phyloP scores from a whole-genome alignment of 1,140 invertebrate species.

The Temnothorax curvispinosus region DNA sequence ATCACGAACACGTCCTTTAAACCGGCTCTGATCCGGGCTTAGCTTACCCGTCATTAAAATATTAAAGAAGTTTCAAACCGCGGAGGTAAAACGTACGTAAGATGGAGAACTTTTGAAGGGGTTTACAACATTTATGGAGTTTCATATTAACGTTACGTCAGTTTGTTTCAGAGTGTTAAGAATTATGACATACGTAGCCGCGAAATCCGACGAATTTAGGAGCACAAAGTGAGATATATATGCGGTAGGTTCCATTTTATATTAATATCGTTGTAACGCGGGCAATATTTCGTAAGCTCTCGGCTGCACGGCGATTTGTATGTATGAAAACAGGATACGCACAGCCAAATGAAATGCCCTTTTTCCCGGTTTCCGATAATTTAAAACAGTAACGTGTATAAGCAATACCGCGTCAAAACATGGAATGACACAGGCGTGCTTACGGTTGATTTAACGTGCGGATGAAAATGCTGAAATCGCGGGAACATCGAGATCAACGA shows the following conservation, averaged over 20 bases:
- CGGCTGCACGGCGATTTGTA: not conserved
- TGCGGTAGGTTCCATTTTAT: not conserved
- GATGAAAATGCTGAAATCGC: not conserved
- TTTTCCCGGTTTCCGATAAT: conserved; percentile 2
- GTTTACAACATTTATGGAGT: conserved; percentile 28
- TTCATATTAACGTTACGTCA: conserved; percentile 9
- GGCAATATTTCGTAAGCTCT: not conserved
- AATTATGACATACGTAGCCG: not conserved
- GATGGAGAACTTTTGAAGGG: conserved; percentile 8
- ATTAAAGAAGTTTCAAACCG: conserved; percentile 33
- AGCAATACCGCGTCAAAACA: not conserved
- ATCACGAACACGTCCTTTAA: conserved; percentile 25
- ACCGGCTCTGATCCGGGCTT: conserved; percentile 14
- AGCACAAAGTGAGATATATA: not conserved
- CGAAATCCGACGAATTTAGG: not conserved
- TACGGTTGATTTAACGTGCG: conserved; percentile 6
- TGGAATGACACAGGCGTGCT: not conserved
- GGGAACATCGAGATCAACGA: not conserved
- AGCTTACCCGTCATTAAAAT: conserved; percentile 37
- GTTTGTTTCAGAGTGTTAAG: not conserved
- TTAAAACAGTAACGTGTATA: conserved; percentile 9
- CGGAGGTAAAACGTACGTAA: not conserved
- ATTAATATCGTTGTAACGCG: not conserved
- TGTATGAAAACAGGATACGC: not conserved
- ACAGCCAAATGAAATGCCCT: not conserved